Conservation (phyloP, 2,888 invertebrate species). For the Tetramorium bicarinatum region DNA sequence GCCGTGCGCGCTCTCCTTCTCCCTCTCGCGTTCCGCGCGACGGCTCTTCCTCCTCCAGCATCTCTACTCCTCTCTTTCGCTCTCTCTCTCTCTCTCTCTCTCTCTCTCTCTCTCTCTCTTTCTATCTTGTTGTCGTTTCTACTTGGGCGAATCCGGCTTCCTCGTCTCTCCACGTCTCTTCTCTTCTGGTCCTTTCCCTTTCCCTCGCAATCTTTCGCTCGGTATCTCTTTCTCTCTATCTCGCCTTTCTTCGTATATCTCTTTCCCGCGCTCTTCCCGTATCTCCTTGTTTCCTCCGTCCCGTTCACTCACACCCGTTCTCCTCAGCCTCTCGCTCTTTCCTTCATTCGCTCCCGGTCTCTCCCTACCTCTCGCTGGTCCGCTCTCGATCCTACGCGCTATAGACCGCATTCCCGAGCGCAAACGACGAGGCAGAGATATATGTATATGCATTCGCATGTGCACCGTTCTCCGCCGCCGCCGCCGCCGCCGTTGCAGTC, state of each 20-base stretch:
- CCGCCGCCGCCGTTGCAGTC: slow-evolving; percentile 36
- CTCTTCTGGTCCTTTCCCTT: slow-evolving; percentile 33
- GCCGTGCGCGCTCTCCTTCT: slow-evolving; percentile 68
- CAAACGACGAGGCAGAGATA: slow-evolving; percentile 78
- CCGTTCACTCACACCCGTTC: slow-evolving; percentile 24
- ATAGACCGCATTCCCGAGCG: slow-evolving; percentile 79
- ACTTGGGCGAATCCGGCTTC: slow-evolving; percentile 32
- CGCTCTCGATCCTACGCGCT: slow-evolving; percentile 80
- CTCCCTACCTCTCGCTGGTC: slow-evolving; percentile 64
- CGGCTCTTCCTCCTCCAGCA: slow-evolving; percentile 33
- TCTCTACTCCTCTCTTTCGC: slow-evolving; percentile 40
- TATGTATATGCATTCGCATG: slow-evolving; percentile 77
- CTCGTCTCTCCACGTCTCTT: slow-evolving; percentile 54
- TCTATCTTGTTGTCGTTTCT: slow-evolving; percentile 30
- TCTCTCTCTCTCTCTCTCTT: slow-evolving; percentile 49
- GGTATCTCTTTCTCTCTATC: slow-evolving; percentile 58
- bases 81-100: slow-evolving; percentile 54
- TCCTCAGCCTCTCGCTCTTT: slow-evolving; percentile 25
- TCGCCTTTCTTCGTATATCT: slow-evolving; percentile 61
- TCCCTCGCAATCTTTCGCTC: slow-evolving; percentile 38
- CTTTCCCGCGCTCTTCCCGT: slow-evolving; percentile 60
- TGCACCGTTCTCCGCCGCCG: slow-evolving; percentile 72
- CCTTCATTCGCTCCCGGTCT: slow-evolving; percentile 60
- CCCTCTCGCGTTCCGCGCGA: neutral
- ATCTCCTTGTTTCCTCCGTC: slow-evolving; percentile 50